phyloP scores from a whole-genome alignment of 1,140 invertebrate genomes.

The Zaprionus capensis region DNA sequence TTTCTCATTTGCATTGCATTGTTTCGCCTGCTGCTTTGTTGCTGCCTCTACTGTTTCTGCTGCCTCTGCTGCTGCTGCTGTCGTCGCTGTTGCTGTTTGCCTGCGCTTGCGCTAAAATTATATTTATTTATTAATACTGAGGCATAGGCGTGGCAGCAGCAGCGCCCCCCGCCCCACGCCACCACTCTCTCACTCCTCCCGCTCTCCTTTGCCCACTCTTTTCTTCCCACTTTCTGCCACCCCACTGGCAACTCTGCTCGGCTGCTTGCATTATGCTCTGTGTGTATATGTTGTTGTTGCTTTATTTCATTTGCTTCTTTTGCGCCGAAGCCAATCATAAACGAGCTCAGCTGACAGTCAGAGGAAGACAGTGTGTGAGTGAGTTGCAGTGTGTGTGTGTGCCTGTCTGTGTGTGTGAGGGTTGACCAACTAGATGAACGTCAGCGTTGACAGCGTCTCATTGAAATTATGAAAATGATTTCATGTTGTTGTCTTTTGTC shows the following conservation, averaged over 20 bases:
- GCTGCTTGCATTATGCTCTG: constrained; percentile 24
- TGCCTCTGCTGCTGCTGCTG: constrained; percentile 14
- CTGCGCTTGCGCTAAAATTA: constrained; percentile 80
- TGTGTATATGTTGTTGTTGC: constrained; percentile 44
- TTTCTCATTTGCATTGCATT: constrained; percentile 84
- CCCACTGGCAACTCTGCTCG: constrained; percentile 2
- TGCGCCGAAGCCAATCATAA: constrained; percentile 82
- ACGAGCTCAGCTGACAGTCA: constrained; percentile 60
- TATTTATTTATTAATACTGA: constrained; percentile 82
- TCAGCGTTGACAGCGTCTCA: constrained; percentile 65
- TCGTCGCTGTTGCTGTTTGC: constrained; percentile 51
- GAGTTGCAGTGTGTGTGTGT: constrained; percentile 23
- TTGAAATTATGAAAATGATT: constrained; percentile 79
- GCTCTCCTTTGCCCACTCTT: neutral
- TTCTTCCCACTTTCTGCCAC: constrained; percentile 21
- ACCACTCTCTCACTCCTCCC: neutral
- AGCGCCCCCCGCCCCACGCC: neutral
- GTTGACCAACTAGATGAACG: constrained; percentile 58
- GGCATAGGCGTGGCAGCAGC: constrained; percentile 72
- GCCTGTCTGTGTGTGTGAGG: constrained; percentile 31
- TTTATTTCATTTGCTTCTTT: constrained; percentile 79
- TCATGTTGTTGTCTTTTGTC: constrained; percentile 50
- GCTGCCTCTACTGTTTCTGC: constrained; percentile 14
- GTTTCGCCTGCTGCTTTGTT: constrained; percentile 62
- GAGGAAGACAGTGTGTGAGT: constrained; percentile 23